Evolutionary conservation across 1,140 invertebrate species (phyloP).

Genomic region (Branchinecta lindahli): DNA sequence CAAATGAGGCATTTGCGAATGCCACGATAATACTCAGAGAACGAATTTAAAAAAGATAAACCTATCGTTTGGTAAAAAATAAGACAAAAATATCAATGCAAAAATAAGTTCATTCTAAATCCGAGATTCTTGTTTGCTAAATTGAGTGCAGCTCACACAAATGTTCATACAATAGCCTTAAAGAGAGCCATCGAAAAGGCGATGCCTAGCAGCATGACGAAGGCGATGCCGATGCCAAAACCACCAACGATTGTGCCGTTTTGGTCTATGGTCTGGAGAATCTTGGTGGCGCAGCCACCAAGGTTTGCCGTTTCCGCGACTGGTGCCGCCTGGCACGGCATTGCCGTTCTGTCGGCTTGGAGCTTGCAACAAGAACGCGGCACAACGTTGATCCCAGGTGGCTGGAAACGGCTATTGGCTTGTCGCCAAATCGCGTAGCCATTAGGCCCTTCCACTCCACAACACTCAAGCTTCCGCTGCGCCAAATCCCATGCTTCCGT

Average conservation of each 20-base stretch:
- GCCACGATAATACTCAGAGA: too few relatives aligned
- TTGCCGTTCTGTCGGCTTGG: slow-evolving; percentile 8
- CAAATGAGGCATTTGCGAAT: too few relatives aligned
- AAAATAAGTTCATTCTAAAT: too few relatives aligned
- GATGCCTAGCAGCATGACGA: slow-evolving; percentile 44
- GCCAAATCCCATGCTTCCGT: slow-evolving; percentile 67
- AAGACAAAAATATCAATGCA: too few relatives aligned
- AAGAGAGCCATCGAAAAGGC: slow-evolving; percentile 28
- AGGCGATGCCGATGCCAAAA: slow-evolving; percentile 59
- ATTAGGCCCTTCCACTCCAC: slow-evolving; percentile 45
- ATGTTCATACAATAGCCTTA: slow-evolving; percentile 26
- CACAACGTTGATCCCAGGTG: slow-evolving; percentile 35
- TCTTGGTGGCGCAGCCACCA: slow-evolving; percentile 30
- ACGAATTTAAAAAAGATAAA: too few relatives aligned
- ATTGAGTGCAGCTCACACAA: too few relatives aligned
- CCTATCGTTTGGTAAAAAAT: too few relatives aligned
- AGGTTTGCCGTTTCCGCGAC: slow-evolving; percentile 14
- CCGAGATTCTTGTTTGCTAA: too few relatives aligned
- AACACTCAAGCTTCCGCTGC: slow-evolving; percentile 61
- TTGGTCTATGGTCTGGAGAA: slow-evolving; percentile 40
- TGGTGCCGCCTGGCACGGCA: slow-evolving; percentile 19
- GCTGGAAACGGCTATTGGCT: slow-evolving; percentile 28
- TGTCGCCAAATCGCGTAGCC: slow-evolving; percentile 49
- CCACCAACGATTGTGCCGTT: slow-evolving; percentile 62
- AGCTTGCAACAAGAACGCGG: slow-evolving; percentile 59